Percentiles rank a stretch among this genome's conserved stretches.
phyloP scores from a whole-genome alignment of 2,797 vertebrate species.

The Pipistrellus kuhlii region DNA sequence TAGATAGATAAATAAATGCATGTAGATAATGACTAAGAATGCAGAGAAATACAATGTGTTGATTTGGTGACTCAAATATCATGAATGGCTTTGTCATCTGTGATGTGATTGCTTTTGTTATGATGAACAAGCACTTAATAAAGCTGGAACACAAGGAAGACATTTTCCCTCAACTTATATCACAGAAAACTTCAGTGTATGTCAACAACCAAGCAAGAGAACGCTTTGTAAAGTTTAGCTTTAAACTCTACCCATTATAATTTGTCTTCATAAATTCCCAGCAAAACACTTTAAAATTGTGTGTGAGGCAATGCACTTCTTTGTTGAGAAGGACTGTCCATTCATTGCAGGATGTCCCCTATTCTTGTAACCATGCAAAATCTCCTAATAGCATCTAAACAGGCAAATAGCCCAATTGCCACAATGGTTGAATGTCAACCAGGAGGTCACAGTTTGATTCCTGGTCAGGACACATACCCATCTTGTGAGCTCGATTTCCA shows the following conservation, averaged over 20 bases:
- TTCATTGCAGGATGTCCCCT: not conserved
- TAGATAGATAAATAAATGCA: not conserved
- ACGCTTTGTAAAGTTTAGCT: not conserved
- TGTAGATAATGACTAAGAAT: not conserved
- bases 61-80: constrained; percentile 24
- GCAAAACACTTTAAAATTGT: constrained; percentile 12
- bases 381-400: not conserved
- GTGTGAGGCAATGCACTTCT: not conserved
- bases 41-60: not conserved
- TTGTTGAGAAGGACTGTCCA: not conserved
- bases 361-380: not conserved
- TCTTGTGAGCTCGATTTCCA: too few species aligned
- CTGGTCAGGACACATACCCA: too few species aligned
- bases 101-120: not conserved
- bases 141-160: constrained; percentile 15
- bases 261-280: not conserved
- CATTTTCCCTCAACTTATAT: not conserved
- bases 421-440: too few species aligned
- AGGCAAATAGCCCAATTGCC: not conserved
- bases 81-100: not conserved
- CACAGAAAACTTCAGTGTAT: not conserved
- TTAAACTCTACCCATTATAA: constrained; percentile 13
- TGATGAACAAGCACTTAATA: not conserved
- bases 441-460: too few species aligned
- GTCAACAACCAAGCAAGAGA: constrained; percentile 27